Evolutionary conservation across 2,797 vertebrate genomes (phyloP).

Genomic region (Lepilemur septentrionalis): DNA sequence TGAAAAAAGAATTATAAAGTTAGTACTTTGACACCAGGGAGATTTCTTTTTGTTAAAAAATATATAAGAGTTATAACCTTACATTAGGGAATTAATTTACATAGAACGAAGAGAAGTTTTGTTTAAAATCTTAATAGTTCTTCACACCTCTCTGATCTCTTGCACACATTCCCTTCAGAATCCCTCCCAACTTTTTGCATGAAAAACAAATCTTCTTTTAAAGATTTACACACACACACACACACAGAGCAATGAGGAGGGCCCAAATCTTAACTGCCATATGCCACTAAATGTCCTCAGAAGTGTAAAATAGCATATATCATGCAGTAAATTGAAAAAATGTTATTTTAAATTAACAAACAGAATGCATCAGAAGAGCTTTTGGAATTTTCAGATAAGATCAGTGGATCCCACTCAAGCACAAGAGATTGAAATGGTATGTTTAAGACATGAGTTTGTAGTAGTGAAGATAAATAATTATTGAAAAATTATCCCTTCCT

Average conservation of each 20-base stretch:
- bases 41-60: conserved; percentile 63
- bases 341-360: not conserved
- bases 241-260: not conserved
- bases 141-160: conserved; percentile 49
- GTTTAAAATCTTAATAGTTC: conserved; percentile 55
- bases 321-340: not conserved
- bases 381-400: not conserved
- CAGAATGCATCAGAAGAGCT: not conserved
- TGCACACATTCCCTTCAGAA: not conserved
- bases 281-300: not conserved
- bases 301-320: not conserved
- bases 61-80: conserved; percentile 49
- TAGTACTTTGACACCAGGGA: conserved; percentile 51
- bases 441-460: not conserved
- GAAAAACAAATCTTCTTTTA: conserved; percentile 12
- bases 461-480: not conserved
- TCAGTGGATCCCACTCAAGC: not conserved
- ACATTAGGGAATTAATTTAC: conserved; percentile 56
- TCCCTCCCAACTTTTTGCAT: not conserved
- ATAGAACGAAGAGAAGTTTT: conserved; percentile 38
- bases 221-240: not conserved
- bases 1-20: conserved; percentile 67
- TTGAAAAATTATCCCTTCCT: not conserved
- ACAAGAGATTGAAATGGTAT: not conserved
- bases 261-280: not conserved